These are phyloP conservation scores for Prenolepis imparis DNA, from an alignment of 2,888 invertebrate species.

Conservation along the genomic window DNA sequence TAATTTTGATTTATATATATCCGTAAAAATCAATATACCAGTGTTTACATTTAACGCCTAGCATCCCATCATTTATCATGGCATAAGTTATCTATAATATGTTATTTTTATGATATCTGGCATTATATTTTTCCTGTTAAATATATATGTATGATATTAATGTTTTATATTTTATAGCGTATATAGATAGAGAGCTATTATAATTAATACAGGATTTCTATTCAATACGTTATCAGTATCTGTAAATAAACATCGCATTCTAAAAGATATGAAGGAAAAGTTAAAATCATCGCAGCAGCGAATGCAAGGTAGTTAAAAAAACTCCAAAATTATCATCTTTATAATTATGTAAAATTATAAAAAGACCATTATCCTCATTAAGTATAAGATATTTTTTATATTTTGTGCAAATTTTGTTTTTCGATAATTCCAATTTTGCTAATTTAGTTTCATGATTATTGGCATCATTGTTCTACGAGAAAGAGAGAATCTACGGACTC, in stretches of 20 bases:
- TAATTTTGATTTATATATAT: conserved; percentile 83
- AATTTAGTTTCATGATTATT: background rate
- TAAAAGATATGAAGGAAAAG: background rate
- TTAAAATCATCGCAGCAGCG: background rate
- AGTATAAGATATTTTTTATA: background rate
- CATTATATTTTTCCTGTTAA: conserved; percentile 17
- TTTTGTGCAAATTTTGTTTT: background rate
- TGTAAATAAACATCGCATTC: background rate
- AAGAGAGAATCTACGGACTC: background rate
- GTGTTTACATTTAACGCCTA: conserved; percentile 81
- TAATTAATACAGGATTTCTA: background rate
- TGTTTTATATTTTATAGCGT: background rate
- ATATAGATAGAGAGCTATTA: background rate
- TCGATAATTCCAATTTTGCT: background rate
- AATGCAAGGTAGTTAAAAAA: conserved; percentile 1
- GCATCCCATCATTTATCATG: conserved; percentile 7
- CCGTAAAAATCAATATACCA: conserved; percentile 84
- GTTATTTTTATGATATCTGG: background rate
- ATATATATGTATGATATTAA: conserved; percentile 1
- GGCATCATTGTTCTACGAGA: background rate
- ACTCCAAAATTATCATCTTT: background rate
- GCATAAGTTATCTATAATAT: background rate
- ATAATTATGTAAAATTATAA: background rate
- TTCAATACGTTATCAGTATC: background rate
- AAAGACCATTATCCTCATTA: background rate